Percentiles rank a stretch among this genome's conserved stretches.
These are phyloP conservation scores for Porites lutea DNA, from an alignment of 64 coral and sea anemone species.

Conservation along the genomic window DNA sequence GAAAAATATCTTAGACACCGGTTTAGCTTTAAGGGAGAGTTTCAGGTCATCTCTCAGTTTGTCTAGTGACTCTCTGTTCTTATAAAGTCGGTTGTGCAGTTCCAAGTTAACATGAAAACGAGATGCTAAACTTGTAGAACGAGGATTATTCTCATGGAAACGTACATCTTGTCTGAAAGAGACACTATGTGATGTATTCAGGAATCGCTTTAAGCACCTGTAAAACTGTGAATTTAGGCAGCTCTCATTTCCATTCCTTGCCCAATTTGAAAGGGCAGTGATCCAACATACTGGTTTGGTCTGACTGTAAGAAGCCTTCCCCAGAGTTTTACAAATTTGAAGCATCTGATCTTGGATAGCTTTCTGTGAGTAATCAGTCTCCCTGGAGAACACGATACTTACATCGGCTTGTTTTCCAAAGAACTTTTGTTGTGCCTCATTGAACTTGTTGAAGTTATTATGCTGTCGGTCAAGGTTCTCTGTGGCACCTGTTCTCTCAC, in stretches of 20 bases:
- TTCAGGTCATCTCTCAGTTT: background rate
- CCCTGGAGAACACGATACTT: background rate
- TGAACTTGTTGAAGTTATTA: background rate
- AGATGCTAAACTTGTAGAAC: background rate
- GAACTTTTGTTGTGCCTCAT: background rate
- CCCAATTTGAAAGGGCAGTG: background rate
- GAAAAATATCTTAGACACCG: constrained; percentile 5
- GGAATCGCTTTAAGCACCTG: background rate
- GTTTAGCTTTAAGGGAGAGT: background rate
- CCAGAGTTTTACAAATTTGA: background rate
- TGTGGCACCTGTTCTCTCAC: background rate
- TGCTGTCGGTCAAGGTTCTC: background rate
- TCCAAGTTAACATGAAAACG: background rate
- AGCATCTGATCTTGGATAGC: background rate
- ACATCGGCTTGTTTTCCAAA: background rate
- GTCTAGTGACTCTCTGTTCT: background rate
- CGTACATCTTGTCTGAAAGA: constrained; percentile 14
- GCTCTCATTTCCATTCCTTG: background rate
- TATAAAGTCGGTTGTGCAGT: background rate
- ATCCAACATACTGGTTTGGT: constrained; percentile 8
- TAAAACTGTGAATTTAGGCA: constrained; percentile 12
- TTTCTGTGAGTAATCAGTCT: background rate
- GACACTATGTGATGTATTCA: background rate
- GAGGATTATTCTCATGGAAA: background rate
- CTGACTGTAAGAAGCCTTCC: background rate